phyloP scores from a whole-genome alignment of 2,888 invertebrate genomes.

The Drosophila neonasuta region DNA sequence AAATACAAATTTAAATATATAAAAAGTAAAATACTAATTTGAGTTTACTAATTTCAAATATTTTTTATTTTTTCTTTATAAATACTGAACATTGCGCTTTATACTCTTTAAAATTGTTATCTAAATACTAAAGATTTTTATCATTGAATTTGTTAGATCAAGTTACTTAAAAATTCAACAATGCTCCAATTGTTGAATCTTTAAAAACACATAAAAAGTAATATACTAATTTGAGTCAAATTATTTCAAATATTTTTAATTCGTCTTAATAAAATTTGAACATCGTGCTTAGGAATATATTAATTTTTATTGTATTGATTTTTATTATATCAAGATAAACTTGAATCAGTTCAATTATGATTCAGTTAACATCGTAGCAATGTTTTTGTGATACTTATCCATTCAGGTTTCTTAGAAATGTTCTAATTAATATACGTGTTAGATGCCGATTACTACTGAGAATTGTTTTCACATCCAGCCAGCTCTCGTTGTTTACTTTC shows the following conservation, averaged over 20 bases:
- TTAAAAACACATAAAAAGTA: neutral
- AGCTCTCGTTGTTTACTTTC: neutral
- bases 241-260: conserved; percentile 1
- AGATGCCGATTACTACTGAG: neutral
- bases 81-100: too few relatives aligned
- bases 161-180: too few relatives aligned
- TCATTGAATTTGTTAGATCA: too few relatives aligned
- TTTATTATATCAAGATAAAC: neutral
- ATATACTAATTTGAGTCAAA: neutral
- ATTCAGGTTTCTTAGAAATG: neutral
- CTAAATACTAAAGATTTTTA: too few relatives aligned
- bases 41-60: too few relatives aligned
- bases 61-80: too few relatives aligned
- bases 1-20: too few relatives aligned
- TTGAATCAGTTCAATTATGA: neutral
- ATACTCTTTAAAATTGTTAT: too few relatives aligned
- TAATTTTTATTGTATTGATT: neutral
- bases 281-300: neutral
- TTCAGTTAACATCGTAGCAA: neutral
- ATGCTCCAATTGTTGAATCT: neutral
- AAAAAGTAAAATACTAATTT: too few relatives aligned
- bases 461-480: neutral
- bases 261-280: neutral
- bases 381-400: neutral
- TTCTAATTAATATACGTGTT: conserved; percentile 1